Conservation (phyloP, 1,140 invertebrate genomes). For the Homalodisca vitripennis region DNA sequence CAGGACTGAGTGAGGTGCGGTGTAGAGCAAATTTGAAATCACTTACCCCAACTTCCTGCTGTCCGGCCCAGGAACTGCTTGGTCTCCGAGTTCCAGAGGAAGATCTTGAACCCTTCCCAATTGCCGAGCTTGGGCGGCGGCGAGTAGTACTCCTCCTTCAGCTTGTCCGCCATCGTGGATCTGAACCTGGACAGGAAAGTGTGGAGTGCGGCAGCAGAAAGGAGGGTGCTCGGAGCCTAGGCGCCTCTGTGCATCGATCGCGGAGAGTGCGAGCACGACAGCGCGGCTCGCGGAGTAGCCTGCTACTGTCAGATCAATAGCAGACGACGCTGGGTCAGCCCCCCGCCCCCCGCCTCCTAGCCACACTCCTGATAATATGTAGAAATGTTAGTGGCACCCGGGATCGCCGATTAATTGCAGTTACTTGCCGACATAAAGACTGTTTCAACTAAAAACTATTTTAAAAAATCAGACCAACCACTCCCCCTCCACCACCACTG, state of each 20-base stretch:
- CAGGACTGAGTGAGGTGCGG: too few relatives aligned
- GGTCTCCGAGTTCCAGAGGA: conserved; percentile 87
- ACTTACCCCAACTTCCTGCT: conserved; percentile 88
- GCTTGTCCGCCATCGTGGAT: conserved; percentile 35
- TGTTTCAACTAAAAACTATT: too few relatives aligned
- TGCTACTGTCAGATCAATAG: background rate
- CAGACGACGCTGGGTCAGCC: background rate
- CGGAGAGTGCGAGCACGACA: background rate
- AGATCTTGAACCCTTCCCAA: conserved; percentile 81
- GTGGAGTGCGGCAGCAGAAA: background rate
- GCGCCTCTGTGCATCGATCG: background rate
- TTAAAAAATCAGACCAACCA: too few relatives aligned
- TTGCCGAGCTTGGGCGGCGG: conserved; percentile 76
- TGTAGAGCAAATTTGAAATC: too few relatives aligned
- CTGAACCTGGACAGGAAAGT: background rate
- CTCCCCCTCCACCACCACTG: too few relatives aligned
- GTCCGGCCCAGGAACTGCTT: conserved; percentile 84
- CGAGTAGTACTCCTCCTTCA: conserved; percentile 65
- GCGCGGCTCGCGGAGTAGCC: too few relatives aligned
- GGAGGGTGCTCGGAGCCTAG: background rate
- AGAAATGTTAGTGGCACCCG: too few relatives aligned
- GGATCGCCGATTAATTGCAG: too few relatives aligned
- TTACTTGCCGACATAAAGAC: too few relatives aligned
- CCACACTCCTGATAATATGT: too few relatives aligned
- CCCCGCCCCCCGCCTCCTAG: too few relatives aligned